These are phyloP conservation scores for Protophormia terraenovae DNA, from an alignment of 2,888 invertebrate genomes.

Conservation along the genomic window DNA sequence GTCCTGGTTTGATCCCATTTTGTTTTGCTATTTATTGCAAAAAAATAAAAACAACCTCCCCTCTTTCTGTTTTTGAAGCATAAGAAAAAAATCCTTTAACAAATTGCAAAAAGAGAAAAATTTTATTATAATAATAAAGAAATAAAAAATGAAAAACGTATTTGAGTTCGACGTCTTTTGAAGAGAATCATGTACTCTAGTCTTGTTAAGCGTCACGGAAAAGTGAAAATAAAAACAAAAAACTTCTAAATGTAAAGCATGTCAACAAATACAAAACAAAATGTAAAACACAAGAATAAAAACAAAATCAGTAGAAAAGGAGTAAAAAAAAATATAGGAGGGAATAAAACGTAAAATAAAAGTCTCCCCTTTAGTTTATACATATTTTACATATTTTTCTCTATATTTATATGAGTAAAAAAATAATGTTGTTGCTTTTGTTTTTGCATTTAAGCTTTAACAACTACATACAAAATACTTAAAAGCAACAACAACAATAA, in stretches of 20 bases:
- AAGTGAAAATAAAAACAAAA: conserved; percentile 66
- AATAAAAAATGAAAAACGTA: conserved; percentile 62
- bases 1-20: conserved; percentile 32
- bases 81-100: conserved; percentile 49
- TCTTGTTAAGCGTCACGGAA: conserved; percentile 61
- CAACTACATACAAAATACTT: conserved; percentile 63
- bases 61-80: conserved; percentile 38
- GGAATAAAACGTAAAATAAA: conserved; percentile 66
- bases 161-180: conserved; percentile 75
- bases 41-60: conserved; percentile 22
- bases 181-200: conserved; percentile 68
- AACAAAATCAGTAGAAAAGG: not conserved
- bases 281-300: conserved; percentile 50
- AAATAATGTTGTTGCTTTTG: conserved; percentile 12
- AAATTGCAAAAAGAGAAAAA: conserved; percentile 56
- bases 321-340: not conserved
- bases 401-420: conserved; percentile 54
- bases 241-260: conserved; percentile 66
- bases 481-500: conserved; percentile 49
- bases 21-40: not conserved
- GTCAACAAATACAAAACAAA: conserved; percentile 67
- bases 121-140: not conserved
- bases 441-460: conserved; percentile 59
- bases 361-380: conserved; percentile 62
- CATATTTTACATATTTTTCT: conserved; percentile 18